A percentile compares a stretch with the other conserved stretches of the same genome.
These are phyloP conservation scores for Poeciliopsis turneri DNA, from an alignment of 2,797 vertebrate genomes.

Conservation along the genomic window DNA sequence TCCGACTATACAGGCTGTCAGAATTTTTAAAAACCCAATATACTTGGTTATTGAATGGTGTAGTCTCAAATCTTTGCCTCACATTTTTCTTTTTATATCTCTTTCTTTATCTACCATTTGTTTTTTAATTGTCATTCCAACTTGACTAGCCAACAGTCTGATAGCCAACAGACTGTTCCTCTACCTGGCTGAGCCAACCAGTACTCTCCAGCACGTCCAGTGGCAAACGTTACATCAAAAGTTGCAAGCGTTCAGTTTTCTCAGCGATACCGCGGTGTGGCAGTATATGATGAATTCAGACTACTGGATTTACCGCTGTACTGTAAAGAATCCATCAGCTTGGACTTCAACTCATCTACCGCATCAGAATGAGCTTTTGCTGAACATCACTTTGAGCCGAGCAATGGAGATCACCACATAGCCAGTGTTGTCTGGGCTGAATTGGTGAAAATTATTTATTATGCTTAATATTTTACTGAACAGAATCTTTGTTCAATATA, in stretches of 20 bases:
- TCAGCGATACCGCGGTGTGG: no score
- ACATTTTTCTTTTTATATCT: not conserved
- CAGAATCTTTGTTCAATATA: no score
- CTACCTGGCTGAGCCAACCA: not conserved
- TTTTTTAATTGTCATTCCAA: not conserved
- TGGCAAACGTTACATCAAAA: not conserved
- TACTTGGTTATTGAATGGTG: not conserved
- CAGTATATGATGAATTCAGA: not conserved
- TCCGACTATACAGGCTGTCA: not conserved
- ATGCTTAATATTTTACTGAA: no score
- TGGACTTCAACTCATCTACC: no score
- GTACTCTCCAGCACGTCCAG: not conserved
- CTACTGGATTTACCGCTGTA: not conserved
- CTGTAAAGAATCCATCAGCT: not conserved
- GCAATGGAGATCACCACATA: no score
- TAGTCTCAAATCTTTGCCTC: no score
- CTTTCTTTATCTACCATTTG: not conserved
- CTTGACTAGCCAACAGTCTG: no score
- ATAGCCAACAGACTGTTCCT: no score
- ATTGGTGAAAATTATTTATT: no score
- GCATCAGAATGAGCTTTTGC: no score
- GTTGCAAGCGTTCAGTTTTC: not conserved
- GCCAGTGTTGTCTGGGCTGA: no score
- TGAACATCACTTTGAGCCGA: no score
- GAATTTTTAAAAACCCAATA: not conserved